phyloP scores from a whole-genome alignment of 1,140 invertebrate species.

The Lepidostoma basale region DNA sequence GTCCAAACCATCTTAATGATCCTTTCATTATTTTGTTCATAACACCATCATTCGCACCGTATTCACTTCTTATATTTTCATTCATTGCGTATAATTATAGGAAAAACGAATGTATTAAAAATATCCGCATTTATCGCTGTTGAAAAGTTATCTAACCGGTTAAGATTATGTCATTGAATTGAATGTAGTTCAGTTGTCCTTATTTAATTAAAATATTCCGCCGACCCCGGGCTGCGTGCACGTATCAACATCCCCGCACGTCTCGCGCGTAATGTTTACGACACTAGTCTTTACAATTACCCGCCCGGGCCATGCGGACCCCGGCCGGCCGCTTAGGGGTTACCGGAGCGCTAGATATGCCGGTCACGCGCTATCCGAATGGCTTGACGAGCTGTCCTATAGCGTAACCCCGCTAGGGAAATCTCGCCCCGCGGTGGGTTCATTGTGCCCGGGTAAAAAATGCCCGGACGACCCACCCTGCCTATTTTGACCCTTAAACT shows the following conservation, averaged over 20 bases:
- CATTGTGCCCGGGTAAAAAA: slow-evolving; percentile 43
- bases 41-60: no score
- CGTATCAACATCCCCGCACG: neutral
- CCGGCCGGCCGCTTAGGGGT: slow-evolving; percentile 27
- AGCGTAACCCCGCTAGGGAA: slow-evolving; percentile 41
- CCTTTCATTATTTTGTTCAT: no score
- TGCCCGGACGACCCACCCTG: neutral
- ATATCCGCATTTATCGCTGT: no score
- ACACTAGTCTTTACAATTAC: slow-evolving; percentile 36
- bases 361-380: slow-evolving; percentile 43
- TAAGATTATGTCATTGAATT: no score
- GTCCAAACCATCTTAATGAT: no score
- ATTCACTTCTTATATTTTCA: no score
- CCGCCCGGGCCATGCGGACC: slow-evolving; percentile 6
- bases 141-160: no score
- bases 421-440: slow-evolving; percentile 34
- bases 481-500: slow-evolving; percentile 1
- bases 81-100: no score
- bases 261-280: slow-evolving; percentile 17
- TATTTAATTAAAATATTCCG: no score
- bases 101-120: no score
- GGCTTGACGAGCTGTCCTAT: slow-evolving; percentile 42
- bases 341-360: slow-evolving; percentile 24
- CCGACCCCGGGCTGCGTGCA: no score
- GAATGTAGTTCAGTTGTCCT: no score